Conservation (phyloP, 2,888 invertebrate species). For the Adineta ricciae region DNA sequence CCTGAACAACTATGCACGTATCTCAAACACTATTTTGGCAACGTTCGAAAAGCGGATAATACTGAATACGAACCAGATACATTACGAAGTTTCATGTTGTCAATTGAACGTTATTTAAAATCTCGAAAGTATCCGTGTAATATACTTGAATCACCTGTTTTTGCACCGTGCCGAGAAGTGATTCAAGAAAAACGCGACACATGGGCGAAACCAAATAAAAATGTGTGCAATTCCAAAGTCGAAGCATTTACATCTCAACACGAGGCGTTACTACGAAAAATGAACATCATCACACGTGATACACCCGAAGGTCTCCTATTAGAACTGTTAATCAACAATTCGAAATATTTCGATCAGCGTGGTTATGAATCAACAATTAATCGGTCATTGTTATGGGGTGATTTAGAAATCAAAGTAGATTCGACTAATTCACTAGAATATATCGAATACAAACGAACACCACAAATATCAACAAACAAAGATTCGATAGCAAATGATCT, state of each 20-base stretch:
- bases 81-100: slow-evolving; percentile 1
- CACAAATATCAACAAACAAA: background rate
- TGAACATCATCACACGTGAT: slow-evolving; percentile 18
- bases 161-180: slow-evolving; percentile 2
- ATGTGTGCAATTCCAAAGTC: background rate
- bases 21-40: slow-evolving; percentile 16
- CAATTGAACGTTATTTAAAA: slow-evolving; percentile 9
- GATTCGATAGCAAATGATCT: background rate
- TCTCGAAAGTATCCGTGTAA: background rate
- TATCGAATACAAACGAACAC: slow-evolving; percentile 17
- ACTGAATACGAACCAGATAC: background rate
- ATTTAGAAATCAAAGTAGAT: slow-evolving; percentile 11
- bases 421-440: background rate
- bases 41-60: background rate
- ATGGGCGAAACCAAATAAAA: slow-evolving; percentile 14
- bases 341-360: background rate
- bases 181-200: slow-evolving; percentile 17
- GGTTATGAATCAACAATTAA: slow-evolving; percentile 22
- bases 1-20: slow-evolving; percentile 6
- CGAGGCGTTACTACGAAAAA: slow-evolving; percentile 2
- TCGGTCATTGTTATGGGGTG: slow-evolving; percentile 21
- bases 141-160: slow-evolving; percentile 7
- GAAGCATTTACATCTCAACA: slow-evolving; percentile 20
- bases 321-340: background rate
- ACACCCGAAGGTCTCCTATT: background rate